These are phyloP conservation scores for Ailuropoda melanoleuca DNA, from an alignment of 2,113 vertebrate genomes.

Conservation along the genomic window DNA sequence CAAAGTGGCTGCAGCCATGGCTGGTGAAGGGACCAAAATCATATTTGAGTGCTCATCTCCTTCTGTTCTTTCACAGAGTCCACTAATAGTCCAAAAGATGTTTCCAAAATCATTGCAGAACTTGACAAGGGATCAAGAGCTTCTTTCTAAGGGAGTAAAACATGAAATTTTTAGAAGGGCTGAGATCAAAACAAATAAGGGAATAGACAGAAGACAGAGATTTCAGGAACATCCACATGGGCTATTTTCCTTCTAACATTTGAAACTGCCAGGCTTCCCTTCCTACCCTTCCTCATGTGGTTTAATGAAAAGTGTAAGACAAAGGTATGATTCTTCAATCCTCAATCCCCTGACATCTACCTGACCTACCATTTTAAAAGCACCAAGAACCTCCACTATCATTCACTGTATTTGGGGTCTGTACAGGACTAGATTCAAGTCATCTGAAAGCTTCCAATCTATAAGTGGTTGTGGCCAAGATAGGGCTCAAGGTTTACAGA, in stretches of 20 bases:
- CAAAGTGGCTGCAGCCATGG: not conserved
- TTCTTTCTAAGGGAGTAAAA: not conserved
- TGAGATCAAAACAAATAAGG: not conserved
- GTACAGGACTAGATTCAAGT: not conserved
- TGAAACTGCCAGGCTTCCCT: not conserved
- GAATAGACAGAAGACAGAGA: not conserved
- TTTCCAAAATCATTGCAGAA: not conserved
- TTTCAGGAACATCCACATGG: accelerated
- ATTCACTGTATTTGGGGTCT: not conserved
- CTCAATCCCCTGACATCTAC: not conserved
- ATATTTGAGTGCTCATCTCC: not conserved
- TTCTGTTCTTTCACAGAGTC: not conserved
- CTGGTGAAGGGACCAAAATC: not conserved
- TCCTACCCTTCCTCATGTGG: not conserved
- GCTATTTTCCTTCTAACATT: not conserved
- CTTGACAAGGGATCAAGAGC: not conserved
- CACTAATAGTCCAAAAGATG: not conserved
- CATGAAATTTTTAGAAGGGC: not conserved
- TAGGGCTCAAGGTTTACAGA: not conserved
- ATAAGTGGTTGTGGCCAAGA: not conserved
- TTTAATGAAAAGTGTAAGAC: not conserved
- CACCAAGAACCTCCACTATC: not conserved
- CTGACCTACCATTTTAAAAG: not conserved
- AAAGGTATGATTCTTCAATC: not conserved
- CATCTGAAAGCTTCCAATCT: not conserved